A percentile compares a stretch with the other conserved stretches of the same genome.
Conservation (phyloP, 2,113 vertebrate genomes). For the Seriola quinqueradiata region DNA sequence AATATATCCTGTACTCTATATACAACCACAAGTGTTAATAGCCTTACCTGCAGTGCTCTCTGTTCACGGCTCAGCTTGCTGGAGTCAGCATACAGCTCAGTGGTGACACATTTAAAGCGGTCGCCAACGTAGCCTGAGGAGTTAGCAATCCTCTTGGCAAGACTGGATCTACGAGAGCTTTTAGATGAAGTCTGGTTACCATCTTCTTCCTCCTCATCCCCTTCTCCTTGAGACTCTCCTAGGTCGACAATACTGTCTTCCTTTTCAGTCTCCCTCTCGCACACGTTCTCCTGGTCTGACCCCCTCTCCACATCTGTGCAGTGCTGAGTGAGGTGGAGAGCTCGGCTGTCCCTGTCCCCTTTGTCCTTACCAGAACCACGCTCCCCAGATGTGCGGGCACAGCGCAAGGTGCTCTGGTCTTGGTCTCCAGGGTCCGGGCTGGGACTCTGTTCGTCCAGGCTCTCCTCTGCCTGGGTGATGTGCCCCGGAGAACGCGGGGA, state of each 20-base stretch:
- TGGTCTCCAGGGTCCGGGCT: constrained; percentile 70
- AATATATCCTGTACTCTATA: constrained; percentile 33
- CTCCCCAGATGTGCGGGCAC: constrained; percentile 82
- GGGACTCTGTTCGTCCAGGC: constrained; percentile 61
- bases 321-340: constrained; percentile 31
- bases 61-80: constrained; percentile 99
- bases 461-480: constrained; percentile 55
- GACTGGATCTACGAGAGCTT: constrained; percentile 84
- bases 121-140: constrained; percentile 98
- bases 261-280: constrained; percentile 60
- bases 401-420: constrained; percentile 82
- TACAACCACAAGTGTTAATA: constrained; percentile 37
- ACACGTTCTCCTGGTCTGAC: constrained; percentile 29
- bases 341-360: constrained; percentile 42
- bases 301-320: constrained; percentile 67
- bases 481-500: constrained; percentile 43
- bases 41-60: constrained; percentile 97
- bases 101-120: constrained; percentile 98
- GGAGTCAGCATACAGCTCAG: constrained; percentile 97
- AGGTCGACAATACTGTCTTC: constrained; percentile 79
- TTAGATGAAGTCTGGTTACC: constrained; percentile 82
- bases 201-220: constrained; percentile 81
- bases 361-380: constrained; percentile 75
- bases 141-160: constrained; percentile 98
- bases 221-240: constrained; percentile 80